These are phyloP conservation scores for Epizoanthus fatuus DNA, from an alignment of 92 coral and sea anemone genomes.

Conservation along the genomic window DNA sequence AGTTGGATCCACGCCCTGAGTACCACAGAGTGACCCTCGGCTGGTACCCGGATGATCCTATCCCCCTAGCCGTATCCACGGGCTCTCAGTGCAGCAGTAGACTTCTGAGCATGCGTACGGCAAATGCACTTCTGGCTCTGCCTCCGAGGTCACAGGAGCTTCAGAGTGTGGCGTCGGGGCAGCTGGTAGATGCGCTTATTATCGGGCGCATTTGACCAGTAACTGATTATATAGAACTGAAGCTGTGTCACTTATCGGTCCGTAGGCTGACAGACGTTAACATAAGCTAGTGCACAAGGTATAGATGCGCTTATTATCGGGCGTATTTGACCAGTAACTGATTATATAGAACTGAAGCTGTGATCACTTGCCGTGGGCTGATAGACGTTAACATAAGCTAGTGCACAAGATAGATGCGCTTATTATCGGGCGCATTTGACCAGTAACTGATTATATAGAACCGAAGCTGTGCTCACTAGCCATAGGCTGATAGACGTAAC, in stretches of 20 bases:
- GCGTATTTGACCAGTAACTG: constrained; percentile 3
- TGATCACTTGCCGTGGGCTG: too few species aligned
- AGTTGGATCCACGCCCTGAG: constrained; percentile 94
- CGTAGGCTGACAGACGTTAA: too few species aligned
- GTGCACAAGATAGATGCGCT: constrained; percentile 64
- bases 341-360: not conserved
- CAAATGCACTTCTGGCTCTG: constrained; percentile 92
- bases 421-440: constrained; percentile 69
- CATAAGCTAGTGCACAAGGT: too few species aligned
- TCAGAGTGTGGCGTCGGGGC: constrained; percentile 66
- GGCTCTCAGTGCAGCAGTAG: constrained; percentile 99
- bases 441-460: constrained; percentile 7
- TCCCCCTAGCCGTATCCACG: constrained; percentile 90
- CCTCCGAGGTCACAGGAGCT: constrained; percentile 83
- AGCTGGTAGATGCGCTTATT: constrained; percentile 84
- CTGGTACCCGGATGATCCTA: constrained; percentile 86
- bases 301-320: constrained; percentile 87
- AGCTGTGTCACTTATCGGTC: too few species aligned
- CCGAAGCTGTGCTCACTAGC: too few species aligned
- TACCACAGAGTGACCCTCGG: constrained; percentile 91
- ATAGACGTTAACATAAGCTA: too few species aligned
- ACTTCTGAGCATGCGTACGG: constrained; percentile 96
- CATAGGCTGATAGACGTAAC: too few species aligned
- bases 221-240: not conserved
- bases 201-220: constrained; percentile 62